Percentiles rank a stretch among this genome's conserved stretches.
phyloP scores from a whole-genome alignment of 2,888 invertebrate species.

The Oligia latruncula region DNA sequence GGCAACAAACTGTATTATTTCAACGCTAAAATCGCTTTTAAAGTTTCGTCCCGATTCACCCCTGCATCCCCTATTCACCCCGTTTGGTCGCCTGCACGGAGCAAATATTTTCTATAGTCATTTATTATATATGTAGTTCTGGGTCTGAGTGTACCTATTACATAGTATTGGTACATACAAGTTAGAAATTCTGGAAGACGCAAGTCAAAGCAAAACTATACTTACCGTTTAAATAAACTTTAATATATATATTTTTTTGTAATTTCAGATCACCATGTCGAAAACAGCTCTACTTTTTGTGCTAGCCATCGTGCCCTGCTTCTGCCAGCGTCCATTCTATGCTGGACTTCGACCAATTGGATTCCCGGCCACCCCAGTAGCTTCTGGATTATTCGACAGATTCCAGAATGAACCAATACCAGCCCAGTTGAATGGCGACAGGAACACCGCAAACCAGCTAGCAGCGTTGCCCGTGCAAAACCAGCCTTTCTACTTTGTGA shows the following conservation, averaged over 20 bases:
- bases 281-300: conserved; percentile 40
- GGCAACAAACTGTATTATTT: no score
- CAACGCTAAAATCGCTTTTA: no score
- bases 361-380: conserved; percentile 31
- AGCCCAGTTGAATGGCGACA: conserved; percentile 60
- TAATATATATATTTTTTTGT: not conserved
- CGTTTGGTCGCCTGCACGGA: not conserved
- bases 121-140: not conserved
- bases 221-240: not conserved
- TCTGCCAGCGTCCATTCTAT: conserved; percentile 90
- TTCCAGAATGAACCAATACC: conserved; percentile 47
- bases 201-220: not conserved
- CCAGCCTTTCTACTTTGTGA: conserved; percentile 60
- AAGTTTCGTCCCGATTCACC: no score
- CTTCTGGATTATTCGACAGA: conserved; percentile 35
- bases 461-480: conserved; percentile 63
- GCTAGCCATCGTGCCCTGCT: conserved; percentile 54
- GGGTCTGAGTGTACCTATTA: not conserved
- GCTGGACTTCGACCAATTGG: conserved; percentile 75
- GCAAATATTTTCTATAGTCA: not conserved
- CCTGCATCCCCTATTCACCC: no score
- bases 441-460: conserved; percentile 70
- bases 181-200: not conserved
- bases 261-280: conserved; percentile 57
- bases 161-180: not conserved